These are phyloP conservation scores for Drosophila setifemur DNA, from an alignment of 1,140 invertebrate genomes.

Conservation along the genomic window DNA sequence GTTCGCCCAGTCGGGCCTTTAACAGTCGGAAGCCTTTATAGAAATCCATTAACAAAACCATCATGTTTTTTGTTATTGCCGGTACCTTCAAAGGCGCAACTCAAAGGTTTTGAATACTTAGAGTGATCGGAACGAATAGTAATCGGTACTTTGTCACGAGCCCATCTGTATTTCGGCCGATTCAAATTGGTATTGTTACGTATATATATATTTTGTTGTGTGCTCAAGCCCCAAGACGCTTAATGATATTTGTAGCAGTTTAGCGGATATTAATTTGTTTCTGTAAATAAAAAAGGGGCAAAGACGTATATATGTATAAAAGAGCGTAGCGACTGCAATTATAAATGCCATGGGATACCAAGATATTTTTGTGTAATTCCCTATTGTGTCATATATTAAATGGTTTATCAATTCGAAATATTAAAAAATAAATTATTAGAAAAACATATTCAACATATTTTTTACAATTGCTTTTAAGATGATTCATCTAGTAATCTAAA, in stretches of 20 bases:
- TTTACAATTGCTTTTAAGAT: too few species aligned
- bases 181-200: slow-evolving; percentile 23
- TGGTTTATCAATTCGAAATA: too few species aligned
- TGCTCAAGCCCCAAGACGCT: slow-evolving; percentile 4
- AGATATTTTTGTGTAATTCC: neutral
- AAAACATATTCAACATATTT: too few species aligned
- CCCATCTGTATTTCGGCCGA: slow-evolving; percentile 34
- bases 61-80: slow-evolving; percentile 48
- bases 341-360: neutral
- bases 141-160: slow-evolving; percentile 45
- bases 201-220: slow-evolving; percentile 12
- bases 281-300: slow-evolving; percentile 28
- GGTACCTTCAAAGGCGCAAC: slow-evolving; percentile 43
- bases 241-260: slow-evolving; percentile 43
- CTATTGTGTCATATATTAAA: too few species aligned
- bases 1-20: slow-evolving; percentile 43
- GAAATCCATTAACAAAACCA: slow-evolving; percentile 60
- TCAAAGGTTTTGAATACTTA: slow-evolving; percentile 35
- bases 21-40: slow-evolving; percentile 54
- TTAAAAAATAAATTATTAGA: too few species aligned
- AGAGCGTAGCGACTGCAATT: slow-evolving; percentile 11
- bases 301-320: slow-evolving; percentile 10
- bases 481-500: too few species aligned
- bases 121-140: slow-evolving; percentile 41
- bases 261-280: slow-evolving; percentile 40